phyloP scores from a whole-genome alignment of 2,888 invertebrate genomes.

The Acholoe squamosa region DNA sequence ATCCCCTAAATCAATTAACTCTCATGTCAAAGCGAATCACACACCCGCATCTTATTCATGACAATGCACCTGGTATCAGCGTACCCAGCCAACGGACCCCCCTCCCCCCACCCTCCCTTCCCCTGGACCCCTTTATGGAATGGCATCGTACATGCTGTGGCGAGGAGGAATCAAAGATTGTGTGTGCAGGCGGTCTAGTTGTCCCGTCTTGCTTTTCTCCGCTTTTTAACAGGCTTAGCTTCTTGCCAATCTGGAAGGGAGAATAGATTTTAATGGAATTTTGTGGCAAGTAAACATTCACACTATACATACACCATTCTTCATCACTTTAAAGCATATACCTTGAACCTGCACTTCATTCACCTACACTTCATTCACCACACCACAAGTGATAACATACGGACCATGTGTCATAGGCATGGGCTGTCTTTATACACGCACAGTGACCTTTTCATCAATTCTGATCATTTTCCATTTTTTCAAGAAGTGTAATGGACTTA shows the following conservation, averaged over 20 bases:
- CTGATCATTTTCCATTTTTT: too few species aligned
- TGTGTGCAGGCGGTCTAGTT: constrained; percentile 38
- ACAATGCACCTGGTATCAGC: background rate
- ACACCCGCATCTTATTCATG: background rate
- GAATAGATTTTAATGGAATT: background rate
- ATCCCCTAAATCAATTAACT: background rate
- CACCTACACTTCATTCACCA: too few species aligned
- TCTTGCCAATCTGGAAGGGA: constrained; percentile 56
- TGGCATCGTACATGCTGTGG: constrained; percentile 57
- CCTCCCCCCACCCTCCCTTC: background rate
- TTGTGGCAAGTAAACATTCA: background rate
- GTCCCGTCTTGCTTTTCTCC: constrained; percentile 57
- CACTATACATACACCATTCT: too few species aligned
- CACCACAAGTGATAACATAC: too few species aligned
- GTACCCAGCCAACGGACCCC: background rate
- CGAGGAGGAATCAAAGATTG: constrained; percentile 44
- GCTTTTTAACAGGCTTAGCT: constrained; percentile 57
- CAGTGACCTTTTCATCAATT: too few species aligned
- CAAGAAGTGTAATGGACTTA: too few species aligned
- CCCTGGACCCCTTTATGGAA: constrained; percentile 47
- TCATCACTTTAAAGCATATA: too few species aligned
- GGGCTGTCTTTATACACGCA: too few species aligned
- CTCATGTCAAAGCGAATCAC: background rate
- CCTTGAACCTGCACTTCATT: too few species aligned
- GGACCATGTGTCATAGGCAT: too few species aligned